Evolutionary conservation across 1,140 invertebrate genomes (phyloP), one percentile per base, ranked within the genome.

Genomic region (Chionoecetes opilio): DNA sequence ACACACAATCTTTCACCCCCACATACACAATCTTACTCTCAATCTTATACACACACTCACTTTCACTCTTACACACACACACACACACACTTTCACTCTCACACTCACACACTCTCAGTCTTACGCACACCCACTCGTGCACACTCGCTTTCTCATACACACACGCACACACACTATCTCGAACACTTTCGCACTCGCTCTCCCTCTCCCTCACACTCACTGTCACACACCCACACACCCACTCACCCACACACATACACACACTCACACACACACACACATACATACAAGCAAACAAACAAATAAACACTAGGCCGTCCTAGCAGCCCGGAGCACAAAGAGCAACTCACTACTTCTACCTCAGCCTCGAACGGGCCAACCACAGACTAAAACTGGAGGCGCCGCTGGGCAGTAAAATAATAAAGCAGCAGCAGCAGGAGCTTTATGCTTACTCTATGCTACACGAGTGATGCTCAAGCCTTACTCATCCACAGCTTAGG

Each of bases 151-250:
- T n/a, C n/a, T n/a, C n/a, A n/a, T n/a, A n/a, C n/a, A n/a, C n/a
- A n/a, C n/a, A n/a, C n/a, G n/a, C n/a, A n/a, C n/a, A n/a, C n/a
- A n/a, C n/a, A n/a, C n/a, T n/a, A n/a, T n/a, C 35, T 38, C 35
- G n/a, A n/a, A n/a, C n/a, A n/a, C n/a, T n/a, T n/a, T n/a, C n/a
- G n/a, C n/a, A n/a, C n/a, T n/a, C n/a, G n/a, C 1, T 38, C 41
- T 38, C 34, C 37, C 84, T n/a, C 84, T n/a, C 84, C 21, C 84
- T n/a, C 84, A 86, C 84, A 86, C 84, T n/a, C 84, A 86, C 84
- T n/a, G 21, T n/a, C 86, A 88, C 86, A 88, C 86, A 88, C 86
- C 34, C 86, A 88, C 86, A 88, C 86, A 88, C 86, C 34, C 86
- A 88, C 86, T 35, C 88, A 90, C 88, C 41, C 88, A 90, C 88